phyloP scores from a whole-genome alignment of 2,888 invertebrate species.

The Acronicta psi region DNA sequence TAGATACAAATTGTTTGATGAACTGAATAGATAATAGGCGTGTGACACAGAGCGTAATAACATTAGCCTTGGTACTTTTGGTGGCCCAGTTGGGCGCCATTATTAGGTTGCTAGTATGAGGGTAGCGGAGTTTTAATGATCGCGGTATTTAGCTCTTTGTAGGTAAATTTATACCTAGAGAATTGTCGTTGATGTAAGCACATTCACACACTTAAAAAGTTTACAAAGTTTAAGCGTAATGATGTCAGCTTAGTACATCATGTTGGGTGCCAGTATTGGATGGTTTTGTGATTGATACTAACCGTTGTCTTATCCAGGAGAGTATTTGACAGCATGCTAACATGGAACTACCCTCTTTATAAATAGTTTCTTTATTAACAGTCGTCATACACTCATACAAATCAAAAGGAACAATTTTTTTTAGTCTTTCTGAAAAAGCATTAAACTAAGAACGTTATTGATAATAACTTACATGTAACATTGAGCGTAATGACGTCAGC shows the following conservation, averaged over 20 bases:
- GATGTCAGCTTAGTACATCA: constrained; percentile 78
- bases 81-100: constrained; percentile 6
- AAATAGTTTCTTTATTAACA: too few species aligned
- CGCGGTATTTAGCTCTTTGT: not conserved
- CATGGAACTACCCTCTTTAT: too few species aligned
- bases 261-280: constrained; percentile 75
- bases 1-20: constrained; percentile 37
- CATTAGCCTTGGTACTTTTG: constrained; percentile 13
- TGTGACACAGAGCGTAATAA: constrained; percentile 21
- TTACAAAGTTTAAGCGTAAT: too few species aligned
- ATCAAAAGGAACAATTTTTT: too few species aligned
- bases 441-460: constrained; percentile 62
- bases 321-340: too few species aligned
- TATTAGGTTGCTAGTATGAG: constrained; percentile 2
- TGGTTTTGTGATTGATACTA: not conserved
- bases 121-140: constrained; percentile 7
- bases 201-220: too few species aligned
- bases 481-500: constrained; percentile 84
- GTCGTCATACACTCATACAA: too few species aligned
- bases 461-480: constrained; percentile 80
- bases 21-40: constrained; percentile 35
- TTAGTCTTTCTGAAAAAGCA: not conserved
- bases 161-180: constrained; percentile 1
- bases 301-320: too few species aligned
- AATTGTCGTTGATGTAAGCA: not conserved